A percentile compares a stretch with the other conserved stretches of the same genome.
These are phyloP conservation scores for Procambarus clarkii DNA, from an alignment of 1,140 invertebrate genomes.

Conservation along the genomic window DNA sequence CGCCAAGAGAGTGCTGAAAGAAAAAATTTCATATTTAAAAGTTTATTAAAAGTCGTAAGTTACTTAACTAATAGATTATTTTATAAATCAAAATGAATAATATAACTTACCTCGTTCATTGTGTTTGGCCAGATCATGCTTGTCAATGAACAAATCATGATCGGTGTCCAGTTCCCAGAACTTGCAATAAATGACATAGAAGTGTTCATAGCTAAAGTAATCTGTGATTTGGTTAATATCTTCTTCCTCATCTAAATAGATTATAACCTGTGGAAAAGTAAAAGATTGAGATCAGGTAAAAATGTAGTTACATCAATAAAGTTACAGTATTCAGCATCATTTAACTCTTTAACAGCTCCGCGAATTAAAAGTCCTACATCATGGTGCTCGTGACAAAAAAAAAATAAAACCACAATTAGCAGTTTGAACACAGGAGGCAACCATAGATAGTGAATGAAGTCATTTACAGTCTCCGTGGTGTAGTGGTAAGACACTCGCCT, in stretches of 20 bases:
- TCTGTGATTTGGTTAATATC: constrained; percentile 97
- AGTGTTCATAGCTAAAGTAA: constrained; percentile 99
- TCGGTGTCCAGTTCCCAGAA: constrained; percentile 99
- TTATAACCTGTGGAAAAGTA: constrained; percentile 74
- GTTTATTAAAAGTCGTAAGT: neutral
- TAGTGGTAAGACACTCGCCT: no score
- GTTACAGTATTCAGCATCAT: no score
- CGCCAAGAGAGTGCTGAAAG: constrained; percentile 91
- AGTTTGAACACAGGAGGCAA: no score
- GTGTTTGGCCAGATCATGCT: constrained; percentile 94
- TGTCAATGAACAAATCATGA: constrained; percentile 96
- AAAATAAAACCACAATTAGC: no score
- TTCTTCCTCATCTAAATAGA: constrained; percentile 85
- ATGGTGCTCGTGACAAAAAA: no score
- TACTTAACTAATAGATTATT: neutral
- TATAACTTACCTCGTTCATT: constrained; percentile 90
- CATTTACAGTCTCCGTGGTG: no score
- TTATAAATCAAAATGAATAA: neutral
- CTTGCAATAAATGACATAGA: constrained; percentile 99
- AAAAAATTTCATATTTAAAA: neutral
- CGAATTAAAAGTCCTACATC: no score
- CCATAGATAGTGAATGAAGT: no score
- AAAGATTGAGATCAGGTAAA: neutral
- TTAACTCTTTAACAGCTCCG: no score
- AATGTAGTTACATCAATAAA: no score